Base-by-base conservation (phyloP, 1,140 invertebrate species). In the Sminthurinus signatus region DNA sequence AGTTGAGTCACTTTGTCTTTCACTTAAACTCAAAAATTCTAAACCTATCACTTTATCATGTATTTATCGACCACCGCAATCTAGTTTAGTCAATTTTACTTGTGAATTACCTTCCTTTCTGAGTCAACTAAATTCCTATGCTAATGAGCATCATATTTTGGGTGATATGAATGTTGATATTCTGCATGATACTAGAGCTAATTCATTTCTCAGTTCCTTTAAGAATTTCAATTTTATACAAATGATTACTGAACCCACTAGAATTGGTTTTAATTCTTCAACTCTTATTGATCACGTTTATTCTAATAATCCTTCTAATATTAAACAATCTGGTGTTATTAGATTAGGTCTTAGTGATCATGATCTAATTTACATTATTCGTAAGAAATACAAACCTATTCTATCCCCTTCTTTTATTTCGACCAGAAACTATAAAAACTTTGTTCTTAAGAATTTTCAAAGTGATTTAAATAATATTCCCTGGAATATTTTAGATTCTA, bases 151-250 rank as follows among this genome's bases (percentile, higher is more conserved):
- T 31, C 29, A 28, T 42, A 23, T 39, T 12, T 21, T 56, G 4
- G 54, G 54, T n/a, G 54, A 56, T 28, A 10, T 56, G 2, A 56
- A 56, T 19, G 23, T 56, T 17, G 23, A 56, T 19, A 29, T 56
- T 14, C n/a, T 39, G 3, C 8, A 28, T 25, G 25, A 36, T 15
- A 12, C 8, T 23, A 52, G 2, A 27, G 25, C 19, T 4, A 23
- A 52, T 10, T 2, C 28, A 14, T 15, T 31, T 8, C n/a, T 27
- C 19, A 56, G 4, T 12, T 3, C 10, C 3, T 19, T 27, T n/a
- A n/a, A 5, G 3, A 14, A 36, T 14, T 23, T 39, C 14, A 23
- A 15, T 27, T 23, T 39, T 36, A 8, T 3, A 3, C 54, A 56
- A 28, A 10, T 56, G 3, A 56, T 56, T n/a, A 36, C 10, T 56